These are phyloP conservation scores for Conomelus anceps DNA, from an alignment of 2,888 invertebrate genomes.

Conservation along the genomic window DNA sequence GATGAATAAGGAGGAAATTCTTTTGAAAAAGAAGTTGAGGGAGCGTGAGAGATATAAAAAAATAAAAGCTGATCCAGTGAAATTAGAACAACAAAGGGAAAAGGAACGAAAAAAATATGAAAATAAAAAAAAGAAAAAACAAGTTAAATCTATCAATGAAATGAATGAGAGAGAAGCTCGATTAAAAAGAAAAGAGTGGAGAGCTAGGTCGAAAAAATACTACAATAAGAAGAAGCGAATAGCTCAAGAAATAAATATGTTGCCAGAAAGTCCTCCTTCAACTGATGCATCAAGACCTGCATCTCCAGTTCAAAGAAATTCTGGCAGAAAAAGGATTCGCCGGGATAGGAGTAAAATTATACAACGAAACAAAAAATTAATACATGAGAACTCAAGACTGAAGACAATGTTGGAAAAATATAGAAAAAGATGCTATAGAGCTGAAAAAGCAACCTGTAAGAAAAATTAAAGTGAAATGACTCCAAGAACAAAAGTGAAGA, in stretches of 20 bases:
- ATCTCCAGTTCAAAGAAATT: not conserved
- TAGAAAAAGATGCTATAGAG: constrained; percentile 10
- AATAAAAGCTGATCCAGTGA: not conserved
- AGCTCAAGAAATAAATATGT: not conserved
- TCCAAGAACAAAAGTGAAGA: not conserved
- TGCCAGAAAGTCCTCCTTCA: constrained; percentile 3
- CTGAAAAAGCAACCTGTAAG: not conserved
- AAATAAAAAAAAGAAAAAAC: not conserved
- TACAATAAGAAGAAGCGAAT: not conserved
- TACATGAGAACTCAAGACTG: constrained; percentile 1
- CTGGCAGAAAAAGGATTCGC: constrained; percentile 10
- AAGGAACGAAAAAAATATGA: not conserved
- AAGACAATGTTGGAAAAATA: constrained; percentile 1
- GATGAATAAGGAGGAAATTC: not conserved
- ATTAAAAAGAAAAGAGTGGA: constrained; percentile 8
- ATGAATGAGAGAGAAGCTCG: not conserved
- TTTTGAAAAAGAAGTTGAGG: not conserved
- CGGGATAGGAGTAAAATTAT: constrained; percentile 9
- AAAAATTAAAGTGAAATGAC: not conserved
- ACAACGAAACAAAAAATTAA: not conserved
- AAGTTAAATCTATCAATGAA: constrained; percentile 6
- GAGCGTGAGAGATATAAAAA: not conserved
- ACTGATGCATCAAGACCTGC: not conserved
- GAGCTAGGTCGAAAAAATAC: not conserved
- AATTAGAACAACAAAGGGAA: not conserved